phyloP scores from a whole-genome alignment of 2,113 vertebrate genomes.

The Callionymus lyra region DNA sequence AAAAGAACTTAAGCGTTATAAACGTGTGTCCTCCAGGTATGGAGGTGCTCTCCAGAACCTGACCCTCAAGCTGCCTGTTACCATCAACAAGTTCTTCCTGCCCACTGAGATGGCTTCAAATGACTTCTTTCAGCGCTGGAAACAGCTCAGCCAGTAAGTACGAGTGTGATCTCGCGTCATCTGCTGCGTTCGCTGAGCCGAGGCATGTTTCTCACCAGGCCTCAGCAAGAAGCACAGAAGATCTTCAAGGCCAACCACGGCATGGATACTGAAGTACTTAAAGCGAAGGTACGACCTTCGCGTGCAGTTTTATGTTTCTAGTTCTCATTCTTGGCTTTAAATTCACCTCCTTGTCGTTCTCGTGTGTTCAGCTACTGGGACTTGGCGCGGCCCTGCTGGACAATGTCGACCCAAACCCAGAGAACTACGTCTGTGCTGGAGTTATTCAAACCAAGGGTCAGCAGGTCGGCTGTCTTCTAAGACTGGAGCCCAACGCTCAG shows the following conservation, averaged over 20 bases:
- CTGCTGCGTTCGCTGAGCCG: background rate
- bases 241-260: conserved; percentile 85
- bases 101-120: conserved; percentile 84
- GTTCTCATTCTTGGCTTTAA: background rate
- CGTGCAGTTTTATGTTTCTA: no score
- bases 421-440: conserved; percentile 87
- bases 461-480: conserved; percentile 84
- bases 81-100: conserved; percentile 93
- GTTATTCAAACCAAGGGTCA: conserved; percentile 86
- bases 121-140: conserved; percentile 93
- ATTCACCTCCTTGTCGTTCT: background rate
- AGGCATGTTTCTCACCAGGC: conserved; percentile 52
- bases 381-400: conserved; percentile 83
- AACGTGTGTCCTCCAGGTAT: conserved; percentile 61
- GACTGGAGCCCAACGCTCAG: conserved; percentile 85
- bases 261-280: conserved; percentile 86
- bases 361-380: conserved; percentile 71
- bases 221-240: conserved; percentile 87
- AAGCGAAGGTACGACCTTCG: conserved; percentile 74
- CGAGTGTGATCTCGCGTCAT: background rate
- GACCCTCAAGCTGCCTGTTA: conserved; percentile 81
- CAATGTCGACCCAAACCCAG: conserved; percentile 85
- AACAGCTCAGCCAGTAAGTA: conserved; percentile 83
- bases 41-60: conserved; percentile 82
- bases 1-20: background rate